These are phyloP conservation scores for Pachypeltis micranthus DNA, from an alignment of 1,140 invertebrate species.

Conservation along the genomic window DNA sequence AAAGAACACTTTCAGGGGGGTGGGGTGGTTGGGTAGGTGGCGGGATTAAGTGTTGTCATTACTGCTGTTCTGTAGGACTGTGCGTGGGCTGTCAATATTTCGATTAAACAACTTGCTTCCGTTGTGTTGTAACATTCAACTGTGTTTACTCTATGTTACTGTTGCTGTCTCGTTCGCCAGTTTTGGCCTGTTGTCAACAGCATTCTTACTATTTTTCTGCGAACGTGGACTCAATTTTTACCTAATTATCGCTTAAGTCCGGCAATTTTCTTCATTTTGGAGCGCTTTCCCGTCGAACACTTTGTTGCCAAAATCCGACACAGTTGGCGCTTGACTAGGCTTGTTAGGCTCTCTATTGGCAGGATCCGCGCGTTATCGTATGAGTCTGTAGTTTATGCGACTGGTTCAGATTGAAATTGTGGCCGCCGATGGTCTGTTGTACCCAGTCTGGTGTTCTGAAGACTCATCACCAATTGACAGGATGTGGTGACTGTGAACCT, in stretches of 20 bases:
- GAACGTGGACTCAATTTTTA: constrained; percentile 6
- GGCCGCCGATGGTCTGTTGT: background rate
- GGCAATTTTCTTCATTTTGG: constrained; percentile 24
- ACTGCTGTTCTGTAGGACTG: background rate
- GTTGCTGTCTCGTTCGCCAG: too few species aligned
- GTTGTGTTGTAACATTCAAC: too few species aligned
- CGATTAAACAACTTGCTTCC: constrained; percentile 17
- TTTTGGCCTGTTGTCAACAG: background rate
- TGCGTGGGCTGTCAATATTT: constrained; percentile 12
- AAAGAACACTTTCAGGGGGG: too few species aligned
- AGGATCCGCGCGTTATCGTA: too few species aligned
- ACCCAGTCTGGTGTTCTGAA: background rate
- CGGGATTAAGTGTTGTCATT: background rate
- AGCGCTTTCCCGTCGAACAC: constrained; percentile 22
- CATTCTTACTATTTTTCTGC: constrained; percentile 1
- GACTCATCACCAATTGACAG: background rate
- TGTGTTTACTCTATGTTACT: too few species aligned
- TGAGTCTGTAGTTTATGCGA: background rate
- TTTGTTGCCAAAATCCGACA: constrained; percentile 5
- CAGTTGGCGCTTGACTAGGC: background rate
- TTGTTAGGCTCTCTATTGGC: constrained; percentile 11
- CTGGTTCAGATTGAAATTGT: background rate
- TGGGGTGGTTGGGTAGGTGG: constrained; percentile 1
- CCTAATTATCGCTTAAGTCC: constrained; percentile 26
- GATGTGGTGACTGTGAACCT: background rate